Evolutionary conservation across 2,888 invertebrate genomes (phyloP).

Genomic region (Cerastoderma edule): DNA sequence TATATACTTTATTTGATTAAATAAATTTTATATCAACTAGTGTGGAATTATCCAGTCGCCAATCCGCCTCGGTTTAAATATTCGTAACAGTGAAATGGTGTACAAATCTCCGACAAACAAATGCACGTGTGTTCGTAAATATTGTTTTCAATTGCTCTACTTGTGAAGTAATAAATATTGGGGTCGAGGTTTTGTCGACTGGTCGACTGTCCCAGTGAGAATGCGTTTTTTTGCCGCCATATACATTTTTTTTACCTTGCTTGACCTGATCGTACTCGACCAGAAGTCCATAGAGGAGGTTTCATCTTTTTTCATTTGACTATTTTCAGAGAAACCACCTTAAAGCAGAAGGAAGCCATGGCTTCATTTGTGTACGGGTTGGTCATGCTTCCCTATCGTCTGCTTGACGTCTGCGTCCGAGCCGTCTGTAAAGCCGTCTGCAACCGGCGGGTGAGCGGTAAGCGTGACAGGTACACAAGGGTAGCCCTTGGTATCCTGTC

Average conservation of each 20-base stretch:
- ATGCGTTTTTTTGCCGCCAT: not conserved
- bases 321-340: not conserved
- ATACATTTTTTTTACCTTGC: no score
- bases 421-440: not conserved
- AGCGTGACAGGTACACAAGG: slow-evolving; percentile 29
- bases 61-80: no score
- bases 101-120: no score
- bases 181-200: no score
- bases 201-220: not conserved
- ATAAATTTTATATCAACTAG: no score
- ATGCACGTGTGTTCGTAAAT: no score
- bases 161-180: no score
- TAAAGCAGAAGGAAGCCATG: not conserved
- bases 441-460: slow-evolving; percentile 1
- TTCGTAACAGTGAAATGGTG: no score
- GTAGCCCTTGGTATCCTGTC: slow-evolving; percentile 19
- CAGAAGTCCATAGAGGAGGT: not conserved
- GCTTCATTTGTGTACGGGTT: not conserved
- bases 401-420: not conserved
- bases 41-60: no score
- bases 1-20: no score
- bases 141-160: no score
- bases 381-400: not conserved
- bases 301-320: not conserved
- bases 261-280: not conserved